These are phyloP conservation scores for Heliconius hermathena DNA, from an alignment of 1,140 invertebrate genomes.

Conservation along the genomic window DNA sequence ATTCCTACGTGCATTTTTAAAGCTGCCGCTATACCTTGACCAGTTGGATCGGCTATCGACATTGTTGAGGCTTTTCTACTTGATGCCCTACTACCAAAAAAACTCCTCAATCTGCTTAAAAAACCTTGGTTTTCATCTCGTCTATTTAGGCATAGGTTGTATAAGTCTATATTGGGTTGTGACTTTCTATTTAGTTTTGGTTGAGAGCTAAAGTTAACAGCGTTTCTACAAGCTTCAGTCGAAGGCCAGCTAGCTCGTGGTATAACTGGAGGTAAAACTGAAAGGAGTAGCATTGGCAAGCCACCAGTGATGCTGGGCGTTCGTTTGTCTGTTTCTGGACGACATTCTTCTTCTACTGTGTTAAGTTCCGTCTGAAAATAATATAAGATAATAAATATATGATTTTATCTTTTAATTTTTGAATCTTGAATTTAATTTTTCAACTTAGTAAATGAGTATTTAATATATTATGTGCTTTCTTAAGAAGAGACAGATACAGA, in stretches of 20 bases:
- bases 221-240: conserved; percentile 83
- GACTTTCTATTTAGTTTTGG: conserved; percentile 84
- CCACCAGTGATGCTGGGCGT: conserved; percentile 87
- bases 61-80: conserved; percentile 85
- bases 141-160: conserved; percentile 83
- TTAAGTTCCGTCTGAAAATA: conserved; percentile 76
- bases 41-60: conserved; percentile 83
- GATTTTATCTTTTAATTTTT: too few species aligned
- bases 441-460: too few species aligned
- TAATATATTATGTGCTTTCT: too few species aligned
- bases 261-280: conserved; percentile 88
- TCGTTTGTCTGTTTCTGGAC: conserved; percentile 63
- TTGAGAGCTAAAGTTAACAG: conserved; percentile 86
- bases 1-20: conserved; percentile 87
- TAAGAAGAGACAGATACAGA: too few species aligned
- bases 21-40: conserved; percentile 85
- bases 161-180: conserved; percentile 82
- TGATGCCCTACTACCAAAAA: conserved; percentile 83
- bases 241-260: conserved; percentile 89
- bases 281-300: conserved; percentile 86
- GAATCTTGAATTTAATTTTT: neutral
- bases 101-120: conserved; percentile 79
- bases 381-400: neutral
- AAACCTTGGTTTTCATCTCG: conserved; percentile 82
- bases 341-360: conserved; percentile 72